These are phyloP conservation scores for Campoplex nolae DNA, from an alignment of 2,888 invertebrate genomes.

Conservation along the genomic window DNA sequence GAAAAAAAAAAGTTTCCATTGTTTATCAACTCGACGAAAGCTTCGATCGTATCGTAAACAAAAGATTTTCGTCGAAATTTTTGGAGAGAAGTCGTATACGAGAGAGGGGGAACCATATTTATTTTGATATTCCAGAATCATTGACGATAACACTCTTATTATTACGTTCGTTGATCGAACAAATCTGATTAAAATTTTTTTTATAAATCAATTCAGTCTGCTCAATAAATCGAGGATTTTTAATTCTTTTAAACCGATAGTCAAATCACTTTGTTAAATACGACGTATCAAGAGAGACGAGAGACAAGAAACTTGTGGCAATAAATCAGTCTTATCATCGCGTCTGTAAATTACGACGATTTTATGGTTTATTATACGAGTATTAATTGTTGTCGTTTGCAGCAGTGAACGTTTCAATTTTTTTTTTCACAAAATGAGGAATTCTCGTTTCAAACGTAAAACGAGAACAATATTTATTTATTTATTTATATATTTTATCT, in stretches of 20 bases:
- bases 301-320: background rate
- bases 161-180: background rate
- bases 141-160: background rate
- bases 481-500: background rate
- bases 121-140: background rate
- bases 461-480: background rate
- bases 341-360: background rate
- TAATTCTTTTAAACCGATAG: background rate
- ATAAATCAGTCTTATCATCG: background rate
- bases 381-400: background rate
- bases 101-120: background rate
- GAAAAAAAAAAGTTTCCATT: background rate
- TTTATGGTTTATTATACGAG: background rate
- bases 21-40: background rate
- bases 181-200: background rate
- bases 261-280: background rate
- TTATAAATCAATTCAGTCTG: background rate
- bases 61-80: background rate
- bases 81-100: background rate
- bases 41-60: background rate
- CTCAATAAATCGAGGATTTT: background rate
- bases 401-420: background rate
- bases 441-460: background rate
- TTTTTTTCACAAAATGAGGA: background rate
- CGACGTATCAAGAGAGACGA: background rate